These are phyloP conservation scores for Drosophila guanche DNA, from an alignment of 1,140 invertebrate genomes.

Conservation along the genomic window DNA sequence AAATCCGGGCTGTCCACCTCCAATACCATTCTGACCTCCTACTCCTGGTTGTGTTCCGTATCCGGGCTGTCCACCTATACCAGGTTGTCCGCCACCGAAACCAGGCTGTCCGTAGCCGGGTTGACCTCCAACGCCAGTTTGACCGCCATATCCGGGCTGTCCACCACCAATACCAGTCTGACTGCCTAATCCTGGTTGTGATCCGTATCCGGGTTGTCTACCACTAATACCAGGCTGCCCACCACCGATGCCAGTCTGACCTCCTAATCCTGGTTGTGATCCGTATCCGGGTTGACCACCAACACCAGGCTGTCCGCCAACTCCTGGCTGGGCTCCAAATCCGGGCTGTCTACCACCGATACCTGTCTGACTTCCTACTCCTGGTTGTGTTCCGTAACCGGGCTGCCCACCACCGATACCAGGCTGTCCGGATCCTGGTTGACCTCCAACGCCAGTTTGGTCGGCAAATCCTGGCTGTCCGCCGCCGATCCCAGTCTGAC, in stretches of 20 bases:
- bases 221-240: slow-evolving; percentile 17
- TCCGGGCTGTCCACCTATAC: neutral
- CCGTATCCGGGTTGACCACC: neutral
- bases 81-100: slow-evolving; percentile 7
- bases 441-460: slow-evolving; percentile 10
- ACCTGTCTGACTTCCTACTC: slow-evolving; percentile 14
- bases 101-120: slow-evolving; percentile 3
- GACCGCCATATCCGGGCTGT: neutral
- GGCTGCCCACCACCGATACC: slow-evolving; percentile 12
- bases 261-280: neutral
- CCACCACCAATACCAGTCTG: slow-evolving; percentile 10
- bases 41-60: slow-evolving; percentile 20
- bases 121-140: neutral
- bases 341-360: slow-evolving; percentile 5
- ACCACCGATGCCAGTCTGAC: slow-evolving; percentile 12
- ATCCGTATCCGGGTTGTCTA: slow-evolving; percentile 1
- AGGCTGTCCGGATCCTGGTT: slow-evolving; percentile 23
- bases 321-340: slow-evolving; percentile 11
- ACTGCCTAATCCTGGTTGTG: neutral
- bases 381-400: slow-evolving; percentile 19
- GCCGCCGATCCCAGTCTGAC: neutral
- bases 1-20: slow-evolving; percentile 5
- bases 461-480: slow-evolving; percentile 5
- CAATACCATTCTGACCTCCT: neutral
- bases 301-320: slow-evolving; percentile 14